Evolutionary conservation across 2,113 vertebrate genomes (phyloP).

Genomic region (Reinhardtius hippoglossoides): DNA sequence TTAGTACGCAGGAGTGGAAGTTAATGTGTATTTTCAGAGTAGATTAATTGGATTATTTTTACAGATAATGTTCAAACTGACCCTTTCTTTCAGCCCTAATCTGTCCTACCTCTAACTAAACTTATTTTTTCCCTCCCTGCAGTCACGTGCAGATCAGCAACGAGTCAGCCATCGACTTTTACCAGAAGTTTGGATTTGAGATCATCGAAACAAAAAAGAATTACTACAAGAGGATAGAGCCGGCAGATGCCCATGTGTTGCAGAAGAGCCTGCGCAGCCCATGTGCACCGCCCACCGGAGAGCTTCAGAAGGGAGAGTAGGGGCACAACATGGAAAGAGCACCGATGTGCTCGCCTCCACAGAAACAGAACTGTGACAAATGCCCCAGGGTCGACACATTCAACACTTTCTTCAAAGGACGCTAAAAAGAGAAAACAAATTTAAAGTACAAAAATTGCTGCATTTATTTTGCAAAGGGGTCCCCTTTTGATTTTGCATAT

Average conservation of each 20-base stretch:
- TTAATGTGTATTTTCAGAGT: neutral
- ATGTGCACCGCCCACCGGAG: slow-evolving; percentile 86
- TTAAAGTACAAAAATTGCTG: slow-evolving; percentile 80
- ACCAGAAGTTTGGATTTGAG: slow-evolving; percentile 99
- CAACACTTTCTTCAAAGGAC: slow-evolving; percentile 85
- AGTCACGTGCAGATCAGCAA: slow-evolving; percentile 99
- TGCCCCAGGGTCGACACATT: slow-evolving; percentile 79
- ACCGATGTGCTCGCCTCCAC: slow-evolving; percentile 72
- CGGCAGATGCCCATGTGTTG: slow-evolving; percentile 97
- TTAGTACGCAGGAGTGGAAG: neutral
- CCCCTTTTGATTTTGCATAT: slow-evolving; percentile 65
- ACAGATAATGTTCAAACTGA: neutral
- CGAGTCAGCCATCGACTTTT: slow-evolving; percentile 98
- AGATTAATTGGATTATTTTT: neutral
- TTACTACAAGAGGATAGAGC: slow-evolving; percentile 99
- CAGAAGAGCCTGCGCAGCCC: slow-evolving; percentile 96
- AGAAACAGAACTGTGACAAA: slow-evolving; percentile 85
- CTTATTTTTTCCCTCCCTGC: slow-evolving; percentile 12
- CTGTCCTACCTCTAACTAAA: neutral
- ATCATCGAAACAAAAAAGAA: slow-evolving; percentile 99
- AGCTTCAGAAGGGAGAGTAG: slow-evolving; percentile 91
- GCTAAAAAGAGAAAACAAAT: slow-evolving; percentile 77
- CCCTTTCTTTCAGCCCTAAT: neutral
- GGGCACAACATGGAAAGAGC: slow-evolving; percentile 61
- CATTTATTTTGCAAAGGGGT: slow-evolving; percentile 80